Evolutionary conservation across 1,140 invertebrate genomes (phyloP), one percentile per base, ranked within the genome.

Genomic region (Megalopta genalis): DNA sequence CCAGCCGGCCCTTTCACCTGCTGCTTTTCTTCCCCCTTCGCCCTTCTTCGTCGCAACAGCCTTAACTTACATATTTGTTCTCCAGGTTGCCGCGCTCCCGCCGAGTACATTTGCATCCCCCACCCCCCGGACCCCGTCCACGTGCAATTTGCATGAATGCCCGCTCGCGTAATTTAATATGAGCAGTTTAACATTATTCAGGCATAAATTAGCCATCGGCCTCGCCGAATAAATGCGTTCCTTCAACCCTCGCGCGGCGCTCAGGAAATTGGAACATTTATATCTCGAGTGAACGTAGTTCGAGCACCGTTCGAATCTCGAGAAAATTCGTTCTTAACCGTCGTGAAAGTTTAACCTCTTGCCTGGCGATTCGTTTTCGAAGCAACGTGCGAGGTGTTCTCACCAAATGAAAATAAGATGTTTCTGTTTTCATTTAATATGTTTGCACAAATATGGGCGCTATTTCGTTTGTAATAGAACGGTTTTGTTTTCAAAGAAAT

Each of bases 1-100:
- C 54, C 16, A 39, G 63, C 66, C 70, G 18, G 39, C 63, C 66
- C 74, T 74, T 74, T 60, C 70, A 60, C 70, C 60, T 80, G 32
- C n/a, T 65, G 25, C 21, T 60, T 5, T 18, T 16, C 42, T 49
- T 27, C 23, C 14, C 25, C 1, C 37, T 14, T 23, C 18, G 67
- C 72, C 39, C 42, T 0, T 42, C 49, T 54, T 27, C 52, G 37
- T 80, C 75, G 1, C 42, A 14, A 12, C 42, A 3, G 3, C 42
- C 42, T 14, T 46, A 2, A 12, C 42, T 46, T 14, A 76, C 65
- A 68, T 64, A 76, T 80, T 80, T 76, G 57, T 80, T n/a, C 18
- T 54, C 54, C 18, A 4, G 21, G 21, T 18, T 52, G 32, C 32
- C 32, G 52, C 16, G 66, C n/a, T 62, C 52, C 23, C 27, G 10